phyloP scores from a whole-genome alignment of 1,140 invertebrate genomes.

The Drosophila tristis region DNA sequence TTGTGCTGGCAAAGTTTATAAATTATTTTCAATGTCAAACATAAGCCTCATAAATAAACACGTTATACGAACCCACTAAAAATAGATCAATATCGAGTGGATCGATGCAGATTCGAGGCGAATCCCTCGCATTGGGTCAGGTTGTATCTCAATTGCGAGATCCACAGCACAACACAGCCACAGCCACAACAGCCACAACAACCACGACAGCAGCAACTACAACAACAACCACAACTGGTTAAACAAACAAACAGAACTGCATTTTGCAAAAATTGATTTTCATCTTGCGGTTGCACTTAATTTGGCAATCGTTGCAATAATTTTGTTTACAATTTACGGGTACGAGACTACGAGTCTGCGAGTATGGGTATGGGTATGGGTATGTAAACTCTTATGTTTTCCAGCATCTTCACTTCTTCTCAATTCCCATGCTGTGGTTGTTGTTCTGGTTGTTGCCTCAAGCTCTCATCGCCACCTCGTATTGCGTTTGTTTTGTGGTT shows the following conservation, averaged over 20 bases:
- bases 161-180: constrained; percentile 7
- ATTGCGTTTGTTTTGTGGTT: constrained; percentile 46
- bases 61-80: constrained; percentile 36
- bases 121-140: constrained; percentile 49
- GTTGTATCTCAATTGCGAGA: constrained; percentile 47
- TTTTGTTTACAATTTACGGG: constrained; percentile 81
- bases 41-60: constrained; percentile 79
- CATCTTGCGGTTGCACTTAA: constrained; percentile 76
- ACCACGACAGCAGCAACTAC: constrained; percentile 26
- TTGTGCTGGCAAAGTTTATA: constrained; percentile 70
- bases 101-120: constrained; percentile 23
- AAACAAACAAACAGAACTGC: constrained; percentile 74
- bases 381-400: constrained; percentile 65
- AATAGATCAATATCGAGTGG: constrained; percentile 46
- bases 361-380: constrained; percentile 10
- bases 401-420: constrained; percentile 31
- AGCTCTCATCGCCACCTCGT: constrained; percentile 16
- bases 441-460: constrained; percentile 9
- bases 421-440: neutral
- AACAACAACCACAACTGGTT: constrained; percentile 24
- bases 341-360: constrained; percentile 13
- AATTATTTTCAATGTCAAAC: constrained; percentile 80
- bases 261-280: constrained; percentile 74
- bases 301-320: constrained; percentile 81
- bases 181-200: constrained; percentile 2